Percentiles rank a stretch among this genome's conserved stretches.
phyloP scores from a whole-genome alignment of 2,797 vertebrate species.

The Cyclopterus lumpus region DNA sequence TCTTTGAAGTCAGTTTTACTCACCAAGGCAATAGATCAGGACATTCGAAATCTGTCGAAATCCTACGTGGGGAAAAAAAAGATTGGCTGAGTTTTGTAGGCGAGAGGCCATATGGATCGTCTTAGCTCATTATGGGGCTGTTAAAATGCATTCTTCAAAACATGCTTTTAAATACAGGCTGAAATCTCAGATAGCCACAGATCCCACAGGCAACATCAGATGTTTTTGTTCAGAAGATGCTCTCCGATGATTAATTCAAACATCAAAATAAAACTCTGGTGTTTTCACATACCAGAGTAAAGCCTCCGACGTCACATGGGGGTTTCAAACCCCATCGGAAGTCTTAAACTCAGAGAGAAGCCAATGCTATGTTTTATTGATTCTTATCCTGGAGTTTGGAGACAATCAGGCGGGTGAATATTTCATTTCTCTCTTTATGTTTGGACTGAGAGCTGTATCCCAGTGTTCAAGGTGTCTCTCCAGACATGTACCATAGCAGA shows the following conservation, averaged over 20 bases:
- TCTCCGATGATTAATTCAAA: constrained; percentile 84
- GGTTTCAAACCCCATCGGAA: constrained; percentile 77
- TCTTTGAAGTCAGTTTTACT: constrained; percentile 58
- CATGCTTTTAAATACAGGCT: constrained; percentile 76
- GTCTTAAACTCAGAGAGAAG: constrained; percentile 79
- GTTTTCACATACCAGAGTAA: constrained; percentile 74
- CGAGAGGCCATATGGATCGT: constrained; percentile 56
- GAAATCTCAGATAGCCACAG: constrained; percentile 77
- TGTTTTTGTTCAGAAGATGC: constrained; percentile 81
- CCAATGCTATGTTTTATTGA: constrained; percentile 83
- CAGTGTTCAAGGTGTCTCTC: constrained; percentile 76
- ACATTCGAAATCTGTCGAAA: constrained; percentile 52
- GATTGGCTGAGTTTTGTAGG: constrained; percentile 55
- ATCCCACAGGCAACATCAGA: constrained; percentile 81
- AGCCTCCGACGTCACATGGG: constrained; percentile 69
- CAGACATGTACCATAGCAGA: constrained; percentile 71
- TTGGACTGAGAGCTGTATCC: constrained; percentile 70
- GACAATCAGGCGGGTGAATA: constrained; percentile 80
- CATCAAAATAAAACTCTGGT: constrained; percentile 82
- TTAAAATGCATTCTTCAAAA: constrained; percentile 77
- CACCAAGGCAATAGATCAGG: constrained; percentile 54
- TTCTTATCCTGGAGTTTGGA: constrained; percentile 79
- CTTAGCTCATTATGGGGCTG: constrained; percentile 70
- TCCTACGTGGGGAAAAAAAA: constrained; percentile 24
- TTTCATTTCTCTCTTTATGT: constrained; percentile 80